Percentiles rank a stretch among this genome's conserved stretches.
Conservation (phyloP, 2,888 invertebrate genomes). For the Dicranocentrus wangi region DNA sequence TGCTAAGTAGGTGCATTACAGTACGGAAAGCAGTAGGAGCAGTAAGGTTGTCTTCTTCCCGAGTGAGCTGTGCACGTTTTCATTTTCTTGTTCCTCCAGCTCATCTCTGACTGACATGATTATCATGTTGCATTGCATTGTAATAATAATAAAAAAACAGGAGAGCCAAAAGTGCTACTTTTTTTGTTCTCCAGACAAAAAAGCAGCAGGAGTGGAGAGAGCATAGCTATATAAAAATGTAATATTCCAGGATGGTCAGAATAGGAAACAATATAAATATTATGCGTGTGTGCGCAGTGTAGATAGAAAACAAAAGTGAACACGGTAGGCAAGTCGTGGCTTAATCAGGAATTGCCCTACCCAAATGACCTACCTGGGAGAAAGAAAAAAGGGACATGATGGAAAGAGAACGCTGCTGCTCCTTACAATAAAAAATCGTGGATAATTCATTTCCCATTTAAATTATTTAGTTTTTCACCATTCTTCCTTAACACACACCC, state of each 20-base stretch:
- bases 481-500: too few relatives aligned
- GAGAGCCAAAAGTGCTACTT: background rate
- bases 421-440: slow-evolving; percentile 2
- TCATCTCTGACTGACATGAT: too few relatives aligned
- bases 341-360: slow-evolving; percentile 25
- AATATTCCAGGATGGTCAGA: background rate
- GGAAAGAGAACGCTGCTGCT: background rate
- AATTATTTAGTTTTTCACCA: too few relatives aligned
- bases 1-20: background rate
- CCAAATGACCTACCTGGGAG: slow-evolving; percentile 18
- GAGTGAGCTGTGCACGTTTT: slow-evolving; percentile 19
- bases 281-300: background rate
- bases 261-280: background rate
- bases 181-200: slow-evolving; percentile 17
- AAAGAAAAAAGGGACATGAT: slow-evolving; percentile 18
- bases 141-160: too few relatives aligned
- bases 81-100: slow-evolving; percentile 5
- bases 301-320: slow-evolving; percentile 9
- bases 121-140: too few relatives aligned
- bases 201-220: slow-evolving; percentile 13
- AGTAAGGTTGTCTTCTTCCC: too few relatives aligned
- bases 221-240: background rate
- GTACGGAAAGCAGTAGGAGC: background rate
- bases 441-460: slow-evolving; percentile 26
- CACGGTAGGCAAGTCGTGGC: slow-evolving; percentile 15